phyloP scores from a whole-genome alignment of 2,797 vertebrate genomes.

The Vipera ursinii region DNA sequence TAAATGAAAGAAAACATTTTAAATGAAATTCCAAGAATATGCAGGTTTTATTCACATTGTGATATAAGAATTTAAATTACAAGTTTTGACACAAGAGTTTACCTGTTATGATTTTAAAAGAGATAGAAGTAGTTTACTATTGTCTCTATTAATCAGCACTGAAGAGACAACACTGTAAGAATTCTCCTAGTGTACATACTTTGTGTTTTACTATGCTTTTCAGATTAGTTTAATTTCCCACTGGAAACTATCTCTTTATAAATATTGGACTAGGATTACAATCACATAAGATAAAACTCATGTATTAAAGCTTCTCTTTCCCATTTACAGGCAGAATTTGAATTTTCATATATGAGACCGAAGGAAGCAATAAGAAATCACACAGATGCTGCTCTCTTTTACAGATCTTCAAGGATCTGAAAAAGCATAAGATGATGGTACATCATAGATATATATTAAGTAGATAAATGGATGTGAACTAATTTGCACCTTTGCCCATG shows the following conservation, averaged over 20 bases:
- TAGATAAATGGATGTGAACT: background rate
- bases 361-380: constrained; percentile 8
- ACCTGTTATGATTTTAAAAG: constrained; percentile 38
- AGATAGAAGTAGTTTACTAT: constrained; percentile 49
- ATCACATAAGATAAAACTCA: constrained; percentile 29
- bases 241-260: constrained; percentile 51
- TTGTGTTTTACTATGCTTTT: constrained; percentile 60
- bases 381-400: constrained; percentile 3
- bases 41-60: constrained; percentile 44
- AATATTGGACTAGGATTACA: constrained; percentile 46
- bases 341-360: constrained; percentile 21
- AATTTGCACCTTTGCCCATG: background rate
- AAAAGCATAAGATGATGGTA: constrained; percentile 26
- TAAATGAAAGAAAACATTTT: constrained; percentile 39
- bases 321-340: constrained; percentile 30
- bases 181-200: constrained; percentile 40
- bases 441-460: background rate
- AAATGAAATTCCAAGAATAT: constrained; percentile 51
- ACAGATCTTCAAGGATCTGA: constrained; percentile 23
- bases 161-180: constrained; percentile 55
- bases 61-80: constrained; percentile 58
- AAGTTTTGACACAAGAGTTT: constrained; percentile 52
- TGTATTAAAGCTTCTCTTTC: constrained; percentile 24
- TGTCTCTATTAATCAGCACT: constrained; percentile 62
- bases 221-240: constrained; percentile 63